Evolutionary conservation across 2,888 invertebrate species (phyloP), one percentile per base, ranked within the genome.

Genomic region (Stegophylla sp.): DNA sequence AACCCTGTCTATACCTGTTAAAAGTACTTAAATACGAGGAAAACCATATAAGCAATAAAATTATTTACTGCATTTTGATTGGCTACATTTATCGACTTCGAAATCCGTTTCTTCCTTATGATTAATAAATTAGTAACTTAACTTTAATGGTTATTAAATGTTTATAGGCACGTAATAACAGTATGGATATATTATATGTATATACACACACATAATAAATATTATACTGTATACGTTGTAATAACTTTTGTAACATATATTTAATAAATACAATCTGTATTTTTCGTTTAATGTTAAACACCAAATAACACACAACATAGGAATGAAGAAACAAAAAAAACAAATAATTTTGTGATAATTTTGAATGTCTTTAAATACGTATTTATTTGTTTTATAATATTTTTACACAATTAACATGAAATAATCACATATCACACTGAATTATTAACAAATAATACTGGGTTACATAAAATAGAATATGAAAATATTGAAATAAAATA

Each of bases 101-200:
- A 75, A 75, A 75, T 61, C 73, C 20, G 20, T 61, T 61, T 43
- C 13, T 74, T 64, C 23, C 48, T 75, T 61, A 75, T 64, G 41
- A 51, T 63, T 63, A 63, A 74, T 63, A 63, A 64, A 75, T 75
- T 41, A 64, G 48, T 63, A 34, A 51, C 51, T 28, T 28, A 26
- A 28, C n/a, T 63, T 74, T 9, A 15, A 28, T 10, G 20, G 48
- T 28, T 74, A 74, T 74, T 48, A 63, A 63, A 74, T 48, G 20
- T 74, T 74, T 74, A 73, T 61, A 61, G 45, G 28, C 1, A 23
- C 5, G 43, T 15, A 1, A 9, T 17, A 43, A 64, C 5, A n/a
- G 15, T 61, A 28, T 61, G 13, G 15, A 61, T 61, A 61, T 1
- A 13, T n/a, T 61, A 61, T n/a, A 61, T 61, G 12, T 23, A n/a